Conservation (phyloP, 2,113 vertebrate genomes). For the Prunella fulvescens region DNA sequence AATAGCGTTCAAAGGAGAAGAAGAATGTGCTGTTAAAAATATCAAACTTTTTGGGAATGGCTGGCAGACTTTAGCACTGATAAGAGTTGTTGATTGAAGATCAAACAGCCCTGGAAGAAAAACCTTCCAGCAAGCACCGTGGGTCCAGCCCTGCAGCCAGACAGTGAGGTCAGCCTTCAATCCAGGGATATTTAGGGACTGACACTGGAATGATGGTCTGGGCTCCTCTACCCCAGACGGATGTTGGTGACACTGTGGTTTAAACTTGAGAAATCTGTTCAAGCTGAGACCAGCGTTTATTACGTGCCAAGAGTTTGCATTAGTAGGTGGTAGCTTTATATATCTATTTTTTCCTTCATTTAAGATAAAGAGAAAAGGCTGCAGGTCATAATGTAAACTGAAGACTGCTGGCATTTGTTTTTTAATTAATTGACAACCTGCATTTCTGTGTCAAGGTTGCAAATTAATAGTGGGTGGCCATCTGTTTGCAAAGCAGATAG, state of each 20-base stretch:
- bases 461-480: conserved; percentile 41
- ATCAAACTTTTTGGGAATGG: conserved; percentile 25
- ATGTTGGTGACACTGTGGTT: not conserved
- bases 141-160: not conserved
- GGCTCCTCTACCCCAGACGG: not conserved
- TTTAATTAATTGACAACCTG: conserved; percentile 48
- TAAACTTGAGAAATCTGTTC: conserved; percentile 8
- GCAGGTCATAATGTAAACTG: not conserved
- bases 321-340: not conserved
- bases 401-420: not conserved
- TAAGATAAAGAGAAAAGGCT: not conserved
- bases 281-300: not conserved
- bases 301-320: not conserved
- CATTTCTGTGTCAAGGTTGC: conserved; percentile 35
- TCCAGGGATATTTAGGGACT: not conserved
- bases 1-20: conserved; percentile 9
- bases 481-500: conserved; percentile 18
- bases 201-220: not conserved
- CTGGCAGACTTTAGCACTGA: conserved; percentile 14
- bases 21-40: conserved; percentile 57
- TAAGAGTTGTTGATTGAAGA: conserved; percentile 30
- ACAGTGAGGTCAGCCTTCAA: not conserved
- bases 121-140: not conserved
- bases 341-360: not conserved
- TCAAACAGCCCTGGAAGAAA: conserved; percentile 18